These are phyloP conservation scores for Pyralis farinalis DNA, from an alignment of 2,888 invertebrate genomes.

Conservation along the genomic window DNA sequence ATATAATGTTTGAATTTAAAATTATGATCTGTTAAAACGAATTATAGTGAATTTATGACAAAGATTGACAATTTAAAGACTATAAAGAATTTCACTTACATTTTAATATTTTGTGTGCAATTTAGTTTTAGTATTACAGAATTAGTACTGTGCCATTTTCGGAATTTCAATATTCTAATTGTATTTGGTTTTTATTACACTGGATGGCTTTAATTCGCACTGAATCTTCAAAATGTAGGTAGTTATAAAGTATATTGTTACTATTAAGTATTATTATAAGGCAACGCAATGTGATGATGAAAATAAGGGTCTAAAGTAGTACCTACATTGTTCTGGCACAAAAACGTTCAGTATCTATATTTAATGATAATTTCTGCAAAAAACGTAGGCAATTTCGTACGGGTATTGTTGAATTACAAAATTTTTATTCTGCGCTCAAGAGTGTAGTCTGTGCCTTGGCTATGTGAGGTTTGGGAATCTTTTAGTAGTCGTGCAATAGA, in stretches of 20 bases:
- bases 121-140: constrained; percentile 36
- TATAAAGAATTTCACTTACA: constrained; percentile 6
- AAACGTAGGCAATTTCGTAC: too few relatives aligned
- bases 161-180: constrained; percentile 29
- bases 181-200: constrained; percentile 31
- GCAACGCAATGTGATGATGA: constrained; percentile 74
- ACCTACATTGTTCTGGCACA: constrained; percentile 63
- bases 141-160: constrained; percentile 59
- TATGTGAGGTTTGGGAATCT: too few relatives aligned
- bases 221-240: constrained; percentile 33
- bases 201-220: constrained; percentile 19
- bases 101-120: constrained; percentile 40
- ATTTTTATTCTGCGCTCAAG: too few relatives aligned
- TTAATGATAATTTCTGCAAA: too few relatives aligned
- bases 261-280: constrained; percentile 54
- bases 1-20: constrained; percentile 21
- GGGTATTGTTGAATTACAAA: too few relatives aligned
- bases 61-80: not conserved
- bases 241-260: constrained; percentile 43
- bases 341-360: constrained; percentile 26
- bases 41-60: not conserved
- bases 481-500: too few relatives aligned
- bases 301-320: constrained; percentile 69
- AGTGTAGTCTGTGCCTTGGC: too few relatives aligned
- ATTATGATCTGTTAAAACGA: constrained; percentile 15